Evolutionary conservation across 2,113 vertebrate genomes (phyloP), one percentile per base, ranked within the genome.

Genomic region (Labeo catla): DNA sequence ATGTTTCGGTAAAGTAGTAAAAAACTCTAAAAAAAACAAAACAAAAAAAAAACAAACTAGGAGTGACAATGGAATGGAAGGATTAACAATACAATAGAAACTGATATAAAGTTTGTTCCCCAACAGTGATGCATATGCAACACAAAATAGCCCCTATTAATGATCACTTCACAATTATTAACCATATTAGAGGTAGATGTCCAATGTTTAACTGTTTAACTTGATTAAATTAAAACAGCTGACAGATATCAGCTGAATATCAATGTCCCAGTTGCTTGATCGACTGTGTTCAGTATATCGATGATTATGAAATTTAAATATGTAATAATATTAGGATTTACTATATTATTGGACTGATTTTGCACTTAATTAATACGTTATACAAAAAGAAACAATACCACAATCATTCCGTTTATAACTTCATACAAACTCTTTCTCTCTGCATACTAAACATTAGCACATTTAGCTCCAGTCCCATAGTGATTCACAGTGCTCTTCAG

Each of bases 111-210:
- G 21, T 80, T 80, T 45, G 21, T 15, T 47, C 13, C 79, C 59
- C 59, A 19, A 1, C 49, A 39, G 59, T 28, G 79, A 81, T 81
- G 79, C 79, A 61, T 34, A 23, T 57, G 50, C 21, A 83, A 57
- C 72, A 82, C 49, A 86, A 34, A 59, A 78, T 81, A 81, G 63
- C 52, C 59, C 63, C 50, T 76, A 66, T 76, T 83, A 83, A 78
- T 77, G 66, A 81, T 36, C 45, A 52, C 9, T 65, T 84, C 61
- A 61, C n/a, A 15, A 76, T 77, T 65, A 87, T 77, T 21, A 79
- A 52, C 79, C 57, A 43, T 70, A 43, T 70, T 70, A 86, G 88
- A 87, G 88, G 88, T 89, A 89, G 88, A 19, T n/a, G 59, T 78
- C 54, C 52, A 76, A 86, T 70, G 28, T 36, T 52, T n/a, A 36